Evolutionary conservation across 2,888 invertebrate species (phyloP).

Genomic region (Polydrusus cervinus): DNA sequence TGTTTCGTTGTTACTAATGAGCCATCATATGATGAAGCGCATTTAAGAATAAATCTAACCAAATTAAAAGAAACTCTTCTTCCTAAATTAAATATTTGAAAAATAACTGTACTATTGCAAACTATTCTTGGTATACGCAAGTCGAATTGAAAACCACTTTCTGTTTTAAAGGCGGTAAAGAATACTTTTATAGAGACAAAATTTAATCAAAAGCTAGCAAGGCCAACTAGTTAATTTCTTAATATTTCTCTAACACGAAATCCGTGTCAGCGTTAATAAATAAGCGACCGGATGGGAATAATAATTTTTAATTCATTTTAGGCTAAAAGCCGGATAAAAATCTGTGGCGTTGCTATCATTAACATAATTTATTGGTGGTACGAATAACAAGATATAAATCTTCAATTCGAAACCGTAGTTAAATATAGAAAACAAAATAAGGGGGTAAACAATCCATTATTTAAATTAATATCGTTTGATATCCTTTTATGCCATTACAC

Average conservation of each 20-base stretch:
- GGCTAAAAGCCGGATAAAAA: constrained; percentile 35
- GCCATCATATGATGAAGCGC: no score
- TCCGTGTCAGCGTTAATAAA: constrained; percentile 2
- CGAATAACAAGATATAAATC: constrained; percentile 22
- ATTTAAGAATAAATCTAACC: no score
- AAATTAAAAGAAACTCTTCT: no score
- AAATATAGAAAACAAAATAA: constrained; percentile 9
- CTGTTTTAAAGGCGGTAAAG: neutral
- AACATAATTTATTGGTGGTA: constrained; percentile 29
- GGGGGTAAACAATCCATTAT: constrained; percentile 14
- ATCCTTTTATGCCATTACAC: neutral
- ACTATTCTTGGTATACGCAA: no score
- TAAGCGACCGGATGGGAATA: constrained; percentile 17
- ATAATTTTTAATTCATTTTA: constrained; percentile 31
- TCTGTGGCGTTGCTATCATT: constrained; percentile 18
- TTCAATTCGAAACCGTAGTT: constrained; percentile 13
- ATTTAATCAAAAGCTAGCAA: no score
- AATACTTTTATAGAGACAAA: neutral
- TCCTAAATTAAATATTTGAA: no score
- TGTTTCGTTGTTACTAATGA: no score
- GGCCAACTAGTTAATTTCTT: constrained; percentile 11
- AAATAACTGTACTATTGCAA: no score
- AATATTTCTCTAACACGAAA: constrained; percentile 15
- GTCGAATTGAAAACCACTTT: no score
- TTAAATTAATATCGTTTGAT: constrained; percentile 1